Conservation (phyloP, 2,113 vertebrate species). For the Xiphophorus maculatus region DNA sequence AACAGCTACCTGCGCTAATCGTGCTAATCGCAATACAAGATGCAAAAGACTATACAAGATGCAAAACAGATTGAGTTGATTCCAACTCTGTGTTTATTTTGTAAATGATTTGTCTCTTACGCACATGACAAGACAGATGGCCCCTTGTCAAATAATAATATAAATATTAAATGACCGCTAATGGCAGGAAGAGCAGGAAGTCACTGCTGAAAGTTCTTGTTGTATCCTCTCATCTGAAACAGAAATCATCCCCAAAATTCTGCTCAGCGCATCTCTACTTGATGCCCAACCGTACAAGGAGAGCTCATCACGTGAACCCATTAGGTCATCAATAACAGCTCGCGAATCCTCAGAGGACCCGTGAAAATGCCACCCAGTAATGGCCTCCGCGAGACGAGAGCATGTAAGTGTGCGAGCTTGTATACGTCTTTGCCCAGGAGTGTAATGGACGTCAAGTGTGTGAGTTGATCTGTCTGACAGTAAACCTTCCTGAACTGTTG, state of each 20-base stretch:
- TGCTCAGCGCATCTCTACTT: not conserved
- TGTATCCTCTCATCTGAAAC: not conserved
- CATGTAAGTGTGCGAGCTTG: conserved; percentile 28
- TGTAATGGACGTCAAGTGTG: conserved; percentile 22
- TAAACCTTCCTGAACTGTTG: conserved; percentile 40
- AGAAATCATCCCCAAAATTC: not conserved
- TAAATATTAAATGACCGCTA: not conserved
- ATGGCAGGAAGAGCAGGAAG: not conserved
- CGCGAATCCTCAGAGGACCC: conserved; percentile 30
- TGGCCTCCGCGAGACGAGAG: conserved; percentile 27
- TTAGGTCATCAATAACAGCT: conserved; percentile 9
- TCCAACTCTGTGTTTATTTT: not conserved
- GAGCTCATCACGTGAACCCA: not conserved
- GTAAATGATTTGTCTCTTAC: not conserved
- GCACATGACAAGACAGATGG: not conserved
- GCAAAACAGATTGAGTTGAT: not conserved
- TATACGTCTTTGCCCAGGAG: not conserved
- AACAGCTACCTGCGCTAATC: not conserved
- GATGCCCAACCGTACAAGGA: not conserved
- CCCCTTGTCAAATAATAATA: not conserved
- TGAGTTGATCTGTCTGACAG: conserved; percentile 47
- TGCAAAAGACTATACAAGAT: not conserved
- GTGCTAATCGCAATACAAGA: not conserved
- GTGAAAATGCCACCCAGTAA: conserved; percentile 49
- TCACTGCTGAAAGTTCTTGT: not conserved